These are phyloP conservation scores for Urocolius indicus DNA, from an alignment of 2,113 vertebrate species.

Conservation along the genomic window DNA sequence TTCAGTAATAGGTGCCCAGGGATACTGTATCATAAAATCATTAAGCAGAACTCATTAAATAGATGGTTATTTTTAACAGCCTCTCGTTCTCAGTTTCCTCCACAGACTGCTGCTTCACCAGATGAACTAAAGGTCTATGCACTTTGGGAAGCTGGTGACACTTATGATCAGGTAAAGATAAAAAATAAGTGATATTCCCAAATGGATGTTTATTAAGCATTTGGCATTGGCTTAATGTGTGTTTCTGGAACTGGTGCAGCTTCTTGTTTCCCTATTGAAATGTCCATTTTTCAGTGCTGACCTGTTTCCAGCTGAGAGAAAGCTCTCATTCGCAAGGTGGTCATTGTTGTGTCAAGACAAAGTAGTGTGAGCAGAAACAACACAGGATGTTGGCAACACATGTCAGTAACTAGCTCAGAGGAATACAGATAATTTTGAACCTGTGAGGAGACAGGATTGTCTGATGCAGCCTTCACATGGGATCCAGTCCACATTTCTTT, in stretches of 20 bases:
- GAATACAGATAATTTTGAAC: background rate
- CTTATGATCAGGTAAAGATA: constrained; percentile 88
- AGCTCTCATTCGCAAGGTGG: background rate
- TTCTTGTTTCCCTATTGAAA: background rate
- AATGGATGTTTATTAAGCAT: background rate
- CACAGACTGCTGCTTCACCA: constrained; percentile 88
- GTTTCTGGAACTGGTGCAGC: background rate
- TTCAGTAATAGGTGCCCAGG: constrained; percentile 13
- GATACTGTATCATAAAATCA: background rate
- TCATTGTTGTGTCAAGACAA: background rate
- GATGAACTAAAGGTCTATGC: constrained; percentile 98
- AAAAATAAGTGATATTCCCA: background rate
- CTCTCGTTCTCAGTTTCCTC: constrained; percentile 87
- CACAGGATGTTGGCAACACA: background rate
- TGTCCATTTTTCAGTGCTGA: background rate
- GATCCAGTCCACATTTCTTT: background rate
- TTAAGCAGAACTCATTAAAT: constrained; percentile 58
- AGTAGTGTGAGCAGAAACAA: background rate
- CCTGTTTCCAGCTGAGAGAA: background rate
- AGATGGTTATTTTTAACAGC: constrained; percentile 64
- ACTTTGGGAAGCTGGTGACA: constrained; percentile 93
- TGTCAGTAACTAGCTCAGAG: background rate
- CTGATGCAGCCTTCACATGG: background rate
- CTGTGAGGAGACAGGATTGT: background rate
- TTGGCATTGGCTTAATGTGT: background rate